Base-by-base conservation (phyloP, 2,113 vertebrate species). In the Mastomys natalensis region DNA sequence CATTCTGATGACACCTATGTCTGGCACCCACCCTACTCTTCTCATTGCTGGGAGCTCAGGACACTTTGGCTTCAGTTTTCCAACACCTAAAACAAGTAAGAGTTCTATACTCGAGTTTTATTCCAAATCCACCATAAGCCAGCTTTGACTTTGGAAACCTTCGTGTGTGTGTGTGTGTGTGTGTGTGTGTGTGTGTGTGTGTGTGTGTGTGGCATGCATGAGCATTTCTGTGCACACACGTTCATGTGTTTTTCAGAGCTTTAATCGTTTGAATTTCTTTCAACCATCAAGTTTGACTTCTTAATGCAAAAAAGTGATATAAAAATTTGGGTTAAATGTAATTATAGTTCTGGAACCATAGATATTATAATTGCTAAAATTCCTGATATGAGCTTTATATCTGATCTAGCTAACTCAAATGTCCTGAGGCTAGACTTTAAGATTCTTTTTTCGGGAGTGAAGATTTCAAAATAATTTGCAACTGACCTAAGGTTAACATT, bases 391-490 rank as follows among this genome's bases (percentile, higher is more conserved):
- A 91, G 62, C 68, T 82, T 94, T 43, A 91, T 82, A 85, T 89
- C 53, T 95, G 88, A 82, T 72, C 62, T 88, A 74, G 92, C 22
- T 78, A 76, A 62, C 68, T 89, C 48, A 90, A 62, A 92, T 89
- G 31, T 86, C 68, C 93, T 90, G 58, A 92, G 84, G 55, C 88
- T 74, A 97, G 78, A 92, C 45, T 87, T 66, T 15, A 7, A 91
- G 37, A 24, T n/a, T 89, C 84, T 87, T 87, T 89, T 93, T 31
- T 68, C 26, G 87, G 29, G 11, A 94, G 62, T 93, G 13, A 96
- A 96, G 81, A 37, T 96, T 97, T 91, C 26, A 88, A 95, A 97
- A 93, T 90, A 96, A 95, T 96, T 95, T 87, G 92, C 72, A 90
- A 84, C 15, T 95, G 72, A 94, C 87, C 80, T 81, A 78, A 94